Percentiles rank a stretch among this genome's conserved stretches.
Conservation (phyloP, 2,888 invertebrate species). For the Lathronympha strigana region DNA sequence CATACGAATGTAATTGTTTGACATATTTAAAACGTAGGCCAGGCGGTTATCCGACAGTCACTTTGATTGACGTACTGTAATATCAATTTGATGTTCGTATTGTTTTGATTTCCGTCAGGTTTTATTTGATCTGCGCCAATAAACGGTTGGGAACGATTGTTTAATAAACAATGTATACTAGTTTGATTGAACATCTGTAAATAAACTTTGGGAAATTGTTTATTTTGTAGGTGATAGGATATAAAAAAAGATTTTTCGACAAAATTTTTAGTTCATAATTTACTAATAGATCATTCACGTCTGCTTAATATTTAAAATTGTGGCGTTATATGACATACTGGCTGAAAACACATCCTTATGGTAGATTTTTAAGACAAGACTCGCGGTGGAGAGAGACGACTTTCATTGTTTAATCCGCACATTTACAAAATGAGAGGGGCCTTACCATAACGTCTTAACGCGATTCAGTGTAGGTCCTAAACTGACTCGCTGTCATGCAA, state of each 20-base stretch:
- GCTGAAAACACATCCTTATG: no score
- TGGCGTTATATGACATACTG: no score
- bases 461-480: no score
- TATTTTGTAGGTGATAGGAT: background rate
- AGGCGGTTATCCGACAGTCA: background rate
- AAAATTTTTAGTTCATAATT: no score
- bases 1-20: background rate
- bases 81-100: background rate
- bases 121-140: conserved; percentile 3
- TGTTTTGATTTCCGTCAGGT: conserved; percentile 12
- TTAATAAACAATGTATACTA: background rate
- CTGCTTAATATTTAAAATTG: no score
- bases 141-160: background rate
- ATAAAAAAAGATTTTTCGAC: background rate
- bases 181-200: background rate
- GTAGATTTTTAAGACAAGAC: no score
- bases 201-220: background rate
- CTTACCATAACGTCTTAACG: no score
- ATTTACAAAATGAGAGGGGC: no score
- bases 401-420: no score
- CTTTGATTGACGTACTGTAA: conserved; percentile 10
- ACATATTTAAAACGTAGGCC: background rate
- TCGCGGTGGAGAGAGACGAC: no score
- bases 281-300: no score
- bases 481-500: no score